Evolutionary conservation across 1,140 invertebrate genomes (phyloP), one percentile per base, ranked within the genome.

Genomic region (Bombus difficillimus): DNA sequence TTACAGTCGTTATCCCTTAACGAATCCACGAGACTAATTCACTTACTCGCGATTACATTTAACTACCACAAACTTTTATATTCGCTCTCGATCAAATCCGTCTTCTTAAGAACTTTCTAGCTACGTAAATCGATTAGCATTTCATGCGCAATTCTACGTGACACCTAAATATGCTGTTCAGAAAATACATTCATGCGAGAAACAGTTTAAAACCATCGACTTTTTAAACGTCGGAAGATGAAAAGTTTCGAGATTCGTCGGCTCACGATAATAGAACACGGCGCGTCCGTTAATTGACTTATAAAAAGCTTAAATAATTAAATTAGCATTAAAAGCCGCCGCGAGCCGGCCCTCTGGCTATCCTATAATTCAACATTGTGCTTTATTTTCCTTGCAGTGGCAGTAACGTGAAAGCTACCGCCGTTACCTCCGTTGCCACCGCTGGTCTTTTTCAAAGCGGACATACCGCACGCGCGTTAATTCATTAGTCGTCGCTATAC

Each of bases 231-330:
- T 81, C 66, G 84, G 64, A 83, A 77, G 69, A 77, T 72, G 76
- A 68, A 83, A 86, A 86, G 80, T 86, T 87, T 62, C 78, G 88
- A 13, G 53, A 25, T 57, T 57, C 43, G n/a, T 41, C 69, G 76
- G 66, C 41, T 53, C 9, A 18, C 75, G 73, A 59, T 74, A 78
- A 76, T 72, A 82, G 76, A 81, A 86, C 86, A 47, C 79, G 78
- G 64, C 71, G 76, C 76, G 82, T 90, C 78, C 81, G 90, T 89
- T 91, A 91, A 91, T 91, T 91, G 88, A 86, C 90, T 91, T 91
- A 91, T 89, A 91, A 91, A 91, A 91, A 88, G 90, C 90, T 89
- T 85, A 89, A 88, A 91, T 91, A 91, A 91, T 91, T 87, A 89
- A 91, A 91, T 91, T 91, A 89, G 90, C 90, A 91, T 91, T 91